These are phyloP conservation scores for Drosophila sechellia DNA, from an alignment of 1,140 invertebrate species.

Conservation along the genomic window DNA sequence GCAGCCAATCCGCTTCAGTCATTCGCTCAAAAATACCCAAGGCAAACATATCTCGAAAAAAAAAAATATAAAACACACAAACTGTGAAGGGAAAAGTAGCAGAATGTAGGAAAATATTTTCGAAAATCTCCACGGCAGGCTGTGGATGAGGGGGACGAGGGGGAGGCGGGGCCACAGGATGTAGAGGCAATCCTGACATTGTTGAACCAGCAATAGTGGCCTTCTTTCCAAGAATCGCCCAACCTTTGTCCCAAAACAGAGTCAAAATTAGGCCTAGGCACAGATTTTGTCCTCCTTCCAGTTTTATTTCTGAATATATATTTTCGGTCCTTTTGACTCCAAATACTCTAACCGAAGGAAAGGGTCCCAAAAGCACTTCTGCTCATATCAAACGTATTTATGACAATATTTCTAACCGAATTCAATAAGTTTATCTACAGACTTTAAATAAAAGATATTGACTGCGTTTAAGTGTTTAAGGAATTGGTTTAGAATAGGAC, in stretches of 20 bases:
- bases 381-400: too few relatives aligned
- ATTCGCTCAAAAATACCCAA: constrained; percentile 45
- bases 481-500: too few relatives aligned
- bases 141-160: too few relatives aligned
- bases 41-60: constrained; percentile 22
- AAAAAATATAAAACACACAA: constrained; percentile 12
- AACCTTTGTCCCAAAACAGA: constrained; percentile 34
- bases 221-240: constrained; percentile 3
- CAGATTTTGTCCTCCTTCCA: constrained; percentile 25
- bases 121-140: not conserved
- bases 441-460: too few relatives aligned
- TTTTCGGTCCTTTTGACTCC: constrained; percentile 12
- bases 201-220: not conserved
- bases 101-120: constrained; percentile 33
- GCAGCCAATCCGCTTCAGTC: constrained; percentile 24
- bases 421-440: too few relatives aligned
- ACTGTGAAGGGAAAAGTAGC: constrained; percentile 20
- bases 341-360: constrained; percentile 1
- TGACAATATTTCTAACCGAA: too few relatives aligned
- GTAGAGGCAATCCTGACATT: constrained; percentile 16
- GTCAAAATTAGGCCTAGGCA: constrained; percentile 57
- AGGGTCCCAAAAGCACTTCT: not conserved
- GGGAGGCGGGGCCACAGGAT: not conserved
- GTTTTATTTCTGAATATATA: constrained; percentile 10
- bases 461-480: too few relatives aligned